Base-by-base conservation (phyloP, 92 coral and sea anemone genomes). In the Anthopleura xanthogrammica region DNA sequence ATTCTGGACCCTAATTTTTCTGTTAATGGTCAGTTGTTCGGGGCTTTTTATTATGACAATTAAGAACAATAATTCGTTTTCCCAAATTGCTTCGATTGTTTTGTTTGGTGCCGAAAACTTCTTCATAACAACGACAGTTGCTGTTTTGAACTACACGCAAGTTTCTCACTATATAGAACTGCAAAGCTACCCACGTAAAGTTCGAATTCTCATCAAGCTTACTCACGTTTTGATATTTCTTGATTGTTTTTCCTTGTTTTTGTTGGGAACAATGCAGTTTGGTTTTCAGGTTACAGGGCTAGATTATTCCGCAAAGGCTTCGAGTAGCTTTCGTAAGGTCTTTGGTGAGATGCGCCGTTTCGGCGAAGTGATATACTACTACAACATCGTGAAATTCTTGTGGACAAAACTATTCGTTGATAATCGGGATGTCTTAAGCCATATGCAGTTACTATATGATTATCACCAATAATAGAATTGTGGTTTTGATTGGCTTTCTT, bases 331-430 rank as follows among this genome's bases (percentile, higher is more conserved):
- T 58, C 75, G 39, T 42, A 58, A 36, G 29, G 19, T 80, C 17
- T 80, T 80, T 65, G 48, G 13, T 17, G 42, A 60, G 36, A 40
- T 80, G 52, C 83, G 83, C 36, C 74, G 83, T 1, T 80, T 58
- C 24, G 70, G 75, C 29, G 70, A 58, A 36, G 8, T 64, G 36
- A 64, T 80, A 52, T 80, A 7, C 24, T 80, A 80, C 23, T 80
- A 80, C 16, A 58, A 17, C 8, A 48, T 80, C 29, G 29, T 39
- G 65, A 64, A 40, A 7, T 80, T 80, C 65, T 64, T 80, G 23
- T 80, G 83, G 83, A 40, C 43, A 16, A 80, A 80, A 43, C 54
- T 80, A 12, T 80, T 80, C 17, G 54, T 48, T 41, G 83, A 80
- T 36, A 58, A 65, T 46, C 64, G 48, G 41, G 58, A 80, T 80